These are phyloP conservation scores for Encarsia formosa DNA, from an alignment of 2,888 invertebrate genomes.

Conservation along the genomic window DNA sequence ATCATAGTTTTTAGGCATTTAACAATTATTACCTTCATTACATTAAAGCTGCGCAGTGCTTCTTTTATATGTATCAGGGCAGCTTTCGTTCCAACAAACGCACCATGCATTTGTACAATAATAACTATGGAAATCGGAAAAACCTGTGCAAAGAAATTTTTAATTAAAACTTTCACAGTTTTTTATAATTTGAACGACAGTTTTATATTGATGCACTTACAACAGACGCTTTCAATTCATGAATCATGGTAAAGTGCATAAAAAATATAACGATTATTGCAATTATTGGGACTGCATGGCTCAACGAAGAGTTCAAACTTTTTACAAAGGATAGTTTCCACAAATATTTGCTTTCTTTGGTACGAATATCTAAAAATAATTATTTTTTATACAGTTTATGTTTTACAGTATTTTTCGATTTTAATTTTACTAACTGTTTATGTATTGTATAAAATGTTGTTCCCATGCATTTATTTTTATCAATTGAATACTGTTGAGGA, in stretches of 20 bases:
- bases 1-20: neutral
- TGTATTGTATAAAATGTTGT: conserved; percentile 54
- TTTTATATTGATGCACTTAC: conserved; percentile 44
- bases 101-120: conserved; percentile 44
- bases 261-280: conserved; percentile 60
- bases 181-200: neutral
- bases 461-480: conserved; percentile 68
- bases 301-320: conserved; percentile 58
- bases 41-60: conserved; percentile 37
- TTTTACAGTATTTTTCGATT: neutral
- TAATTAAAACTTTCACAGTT: neutral
- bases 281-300: conserved; percentile 60
- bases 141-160: conserved; percentile 43
- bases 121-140: conserved; percentile 47
- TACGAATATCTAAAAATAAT: conserved; percentile 52
- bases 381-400: neutral
- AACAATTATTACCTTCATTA: conserved; percentile 42
- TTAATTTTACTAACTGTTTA: conserved; percentile 44
- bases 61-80: conserved; percentile 42
- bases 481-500: conserved; percentile 57
- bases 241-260: conserved; percentile 55
- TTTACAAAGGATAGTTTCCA: conserved; percentile 58
- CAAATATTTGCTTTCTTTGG: conserved; percentile 53
- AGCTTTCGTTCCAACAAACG: conserved; percentile 41
- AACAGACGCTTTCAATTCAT: conserved; percentile 60